Conservation (phyloP, 1,140 invertebrate genomes). For the Calliphora vicina region DNA sequence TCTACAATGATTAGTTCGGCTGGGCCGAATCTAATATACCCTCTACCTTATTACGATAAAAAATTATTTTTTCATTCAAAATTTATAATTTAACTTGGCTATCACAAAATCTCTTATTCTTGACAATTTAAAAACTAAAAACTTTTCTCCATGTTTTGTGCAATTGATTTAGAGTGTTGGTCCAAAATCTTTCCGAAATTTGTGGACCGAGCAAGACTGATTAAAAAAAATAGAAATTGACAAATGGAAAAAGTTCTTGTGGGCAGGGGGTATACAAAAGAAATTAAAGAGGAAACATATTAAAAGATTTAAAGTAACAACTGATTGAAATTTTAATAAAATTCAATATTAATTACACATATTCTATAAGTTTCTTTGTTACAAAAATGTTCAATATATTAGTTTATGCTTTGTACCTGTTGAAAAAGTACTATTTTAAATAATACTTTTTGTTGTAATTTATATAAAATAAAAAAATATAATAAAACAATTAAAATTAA, state of each 20-base stretch:
- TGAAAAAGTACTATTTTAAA: background rate
- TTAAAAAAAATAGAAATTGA: background rate
- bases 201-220: background rate
- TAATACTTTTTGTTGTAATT: background rate
- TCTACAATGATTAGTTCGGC: too few species aligned
- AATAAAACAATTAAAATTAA: background rate
- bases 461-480: background rate
- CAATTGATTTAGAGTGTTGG: too few species aligned
- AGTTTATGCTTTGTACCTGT: constrained; percentile 16
- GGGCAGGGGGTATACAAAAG: background rate
- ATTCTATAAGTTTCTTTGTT: background rate
- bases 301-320: background rate
- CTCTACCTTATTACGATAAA: too few species aligned
- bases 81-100: too few species aligned
- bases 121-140: too few species aligned
- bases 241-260: background rate
- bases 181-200: too few species aligned
- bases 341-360: background rate
- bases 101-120: too few species aligned
- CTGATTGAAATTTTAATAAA: constrained; percentile 10
- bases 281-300: background rate
- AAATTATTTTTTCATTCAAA: too few species aligned
- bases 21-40: background rate
- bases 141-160: too few species aligned
- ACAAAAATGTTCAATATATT: background rate